Base-by-base conservation (phyloP, 2,888 invertebrate genomes). In the Dicycla oo region DNA sequence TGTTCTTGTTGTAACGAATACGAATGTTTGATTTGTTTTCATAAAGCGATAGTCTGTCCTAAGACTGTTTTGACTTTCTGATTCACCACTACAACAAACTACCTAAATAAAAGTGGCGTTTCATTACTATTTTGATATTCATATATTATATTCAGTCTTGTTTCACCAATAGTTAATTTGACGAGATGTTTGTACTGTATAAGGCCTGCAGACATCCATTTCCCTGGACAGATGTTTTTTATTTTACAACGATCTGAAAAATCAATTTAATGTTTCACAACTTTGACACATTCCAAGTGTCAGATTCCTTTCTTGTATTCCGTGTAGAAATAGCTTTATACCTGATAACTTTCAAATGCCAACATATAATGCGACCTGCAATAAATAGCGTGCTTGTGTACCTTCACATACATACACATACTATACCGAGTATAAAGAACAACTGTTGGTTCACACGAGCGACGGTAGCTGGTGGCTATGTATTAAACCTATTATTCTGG, bases 391-490 rank as follows among this genome's bases (percentile, higher is more conserved):
- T 87, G 86, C 79, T 83, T 75, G 76, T 69, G 65, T 81, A 80
- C 73, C 63, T 72, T 43, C 51, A 68, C n/a, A 51, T 62, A 67
- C 43, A 75, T 56, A 74, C 2, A 79, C 77, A 40, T 64, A 49
- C 30, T 13, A 56, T 6, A 34, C 23, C 57, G 81, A 78, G 72
- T 82, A 76, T 80, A 80, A 78, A 60, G 70, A 75, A 74, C 86
- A 84, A 62, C 66, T 88, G 89, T 69, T 77, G 69, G 76, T 83
- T 89, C 88, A 80, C 89, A 88, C 83, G 78, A 58, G 87, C 83
- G 78, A 58, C 30, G 54, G 61, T 70, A 68, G 51, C 70, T 63
- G 49, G 26, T 45, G 62, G 58, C 58, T 80, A 47, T 56, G 63
- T 70, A 69, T 69, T 71, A 56, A 0, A 38, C 38, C 7, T 61